Percentiles rank a stretch among this genome's conserved stretches.
These are phyloP conservation scores for Aurelia coerulea DNA, from an alignment of 30 jellyfish, hydroid and myxozoan genomes.

Conservation along the genomic window DNA sequence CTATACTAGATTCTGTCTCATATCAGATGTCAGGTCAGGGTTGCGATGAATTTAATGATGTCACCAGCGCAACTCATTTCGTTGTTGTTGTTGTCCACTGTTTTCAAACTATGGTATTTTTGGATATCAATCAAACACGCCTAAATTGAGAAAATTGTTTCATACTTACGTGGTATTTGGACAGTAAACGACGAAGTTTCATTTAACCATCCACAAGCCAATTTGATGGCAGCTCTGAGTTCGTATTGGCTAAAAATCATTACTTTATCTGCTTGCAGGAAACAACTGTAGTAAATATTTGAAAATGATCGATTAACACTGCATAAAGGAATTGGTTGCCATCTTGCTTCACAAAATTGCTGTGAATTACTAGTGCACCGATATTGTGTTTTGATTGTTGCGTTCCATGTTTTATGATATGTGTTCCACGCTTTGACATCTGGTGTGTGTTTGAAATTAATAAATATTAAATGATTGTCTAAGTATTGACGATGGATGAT, in stretches of 20 bases:
- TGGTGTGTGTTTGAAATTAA: constrained; percentile 17
- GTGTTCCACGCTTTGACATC: too few relatives aligned
- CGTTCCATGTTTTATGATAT: neutral
- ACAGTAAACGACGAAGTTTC: constrained; percentile 11
- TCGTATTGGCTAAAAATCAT: constrained; percentile 12
- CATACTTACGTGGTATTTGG: neutral
- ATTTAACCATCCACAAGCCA: constrained; percentile 24
- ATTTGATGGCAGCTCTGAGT: constrained; percentile 5
- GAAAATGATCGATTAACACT: neutral
- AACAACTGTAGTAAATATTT: constrained; percentile 12
- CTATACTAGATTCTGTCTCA: too few relatives aligned
- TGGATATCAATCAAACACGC: too few relatives aligned
- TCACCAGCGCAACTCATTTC: too few relatives aligned
- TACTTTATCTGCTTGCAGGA: neutral
- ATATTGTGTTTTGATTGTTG: constrained; percentile 1
- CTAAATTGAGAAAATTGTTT: too few relatives aligned
- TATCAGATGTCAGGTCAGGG: too few relatives aligned
- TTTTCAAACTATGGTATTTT: too few relatives aligned
- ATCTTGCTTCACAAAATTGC: constrained; percentile 7
- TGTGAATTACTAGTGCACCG: constrained; percentile 6
- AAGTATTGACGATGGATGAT: constrained; percentile 41
- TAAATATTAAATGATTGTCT: constrained; percentile 33
- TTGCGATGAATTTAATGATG: too few relatives aligned
- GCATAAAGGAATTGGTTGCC: constrained; percentile 45
- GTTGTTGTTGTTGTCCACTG: too few relatives aligned